phyloP scores from a whole-genome alignment of 2,113 vertebrate genomes.

The Agapornis roseicollis region DNA sequence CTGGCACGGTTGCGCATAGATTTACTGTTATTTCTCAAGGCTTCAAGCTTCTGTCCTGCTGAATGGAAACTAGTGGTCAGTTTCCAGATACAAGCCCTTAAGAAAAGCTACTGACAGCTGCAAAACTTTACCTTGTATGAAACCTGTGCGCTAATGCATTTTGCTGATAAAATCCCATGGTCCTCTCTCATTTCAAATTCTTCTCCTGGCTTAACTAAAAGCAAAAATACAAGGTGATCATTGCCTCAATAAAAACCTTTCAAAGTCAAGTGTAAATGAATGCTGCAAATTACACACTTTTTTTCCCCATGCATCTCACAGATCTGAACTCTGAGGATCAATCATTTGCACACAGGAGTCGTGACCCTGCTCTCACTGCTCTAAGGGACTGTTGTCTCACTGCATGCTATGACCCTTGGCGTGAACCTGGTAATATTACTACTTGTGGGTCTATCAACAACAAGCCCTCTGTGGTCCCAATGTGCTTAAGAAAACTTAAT shows the following conservation, averaged over 20 bases:
- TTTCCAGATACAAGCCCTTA: not conserved
- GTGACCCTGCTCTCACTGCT: conserved; percentile 27
- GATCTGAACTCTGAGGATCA: conserved; percentile 33
- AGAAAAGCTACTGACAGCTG: not conserved
- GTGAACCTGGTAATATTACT: conserved; percentile 51
- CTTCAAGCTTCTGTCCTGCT: not conserved
- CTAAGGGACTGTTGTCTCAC: conserved; percentile 48
- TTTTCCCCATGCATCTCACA: not conserved
- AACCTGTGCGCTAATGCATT: not conserved
- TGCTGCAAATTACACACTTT: not conserved
- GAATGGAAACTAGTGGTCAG: not conserved
- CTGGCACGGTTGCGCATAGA: not conserved
- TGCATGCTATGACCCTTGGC: conserved; percentile 14
- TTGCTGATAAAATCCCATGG: not conserved
- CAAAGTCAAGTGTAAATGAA: not conserved
- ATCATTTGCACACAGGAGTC: conserved; percentile 21
- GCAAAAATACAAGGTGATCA: not conserved
- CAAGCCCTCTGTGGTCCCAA: conserved; percentile 35
- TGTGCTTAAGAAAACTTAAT: conserved; percentile 46
- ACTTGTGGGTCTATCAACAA: conserved; percentile 35
- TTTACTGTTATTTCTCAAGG: not conserved
- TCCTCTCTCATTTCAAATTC: not conserved
- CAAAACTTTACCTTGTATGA: not conserved
- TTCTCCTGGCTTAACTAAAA: not conserved
- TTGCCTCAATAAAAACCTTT: conserved; percentile 14